These are phyloP conservation scores for Apolygus lucorum DNA, from an alignment of 1,140 invertebrate species.

Conservation along the genomic window DNA sequence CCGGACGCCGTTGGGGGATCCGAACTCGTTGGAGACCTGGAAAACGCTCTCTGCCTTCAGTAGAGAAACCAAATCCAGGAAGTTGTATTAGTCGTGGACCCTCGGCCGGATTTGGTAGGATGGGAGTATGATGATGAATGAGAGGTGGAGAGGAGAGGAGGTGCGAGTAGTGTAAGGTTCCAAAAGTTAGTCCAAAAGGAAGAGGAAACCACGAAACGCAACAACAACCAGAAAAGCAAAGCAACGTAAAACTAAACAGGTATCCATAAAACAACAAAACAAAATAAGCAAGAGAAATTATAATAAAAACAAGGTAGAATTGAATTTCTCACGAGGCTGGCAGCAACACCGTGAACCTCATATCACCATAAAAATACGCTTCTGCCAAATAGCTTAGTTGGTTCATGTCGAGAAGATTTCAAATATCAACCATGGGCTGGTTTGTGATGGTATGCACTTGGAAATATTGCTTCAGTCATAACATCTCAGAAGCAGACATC, in stretches of 20 bases:
- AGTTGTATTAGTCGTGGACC: background rate
- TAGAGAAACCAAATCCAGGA: background rate
- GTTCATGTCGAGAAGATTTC: too few relatives aligned
- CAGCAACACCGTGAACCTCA: too few relatives aligned
- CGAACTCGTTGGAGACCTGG: constrained; percentile 61
- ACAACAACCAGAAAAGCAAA: background rate
- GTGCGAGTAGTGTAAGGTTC: too few relatives aligned
- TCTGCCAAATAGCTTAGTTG: too few relatives aligned
- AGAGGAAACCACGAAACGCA: too few relatives aligned
- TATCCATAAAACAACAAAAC: background rate
- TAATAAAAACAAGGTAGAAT: background rate
- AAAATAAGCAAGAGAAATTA: background rate
- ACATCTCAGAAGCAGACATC: too few relatives aligned
- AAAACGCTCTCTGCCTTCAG: constrained; percentile 5
- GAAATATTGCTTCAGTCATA: too few relatives aligned
- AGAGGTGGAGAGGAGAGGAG: background rate
- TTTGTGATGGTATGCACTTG: too few relatives aligned
- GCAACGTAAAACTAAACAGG: background rate
- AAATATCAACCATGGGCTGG: too few relatives aligned
- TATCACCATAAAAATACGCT: too few relatives aligned
- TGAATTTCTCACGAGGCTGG: too few relatives aligned
- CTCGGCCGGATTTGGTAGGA: background rate
- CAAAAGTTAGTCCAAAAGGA: too few relatives aligned
- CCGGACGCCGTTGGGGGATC: constrained; percentile 57
- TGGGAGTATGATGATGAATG: background rate